Conservation (phyloP, 1,140 invertebrate species). For the Popillia japonica region DNA sequence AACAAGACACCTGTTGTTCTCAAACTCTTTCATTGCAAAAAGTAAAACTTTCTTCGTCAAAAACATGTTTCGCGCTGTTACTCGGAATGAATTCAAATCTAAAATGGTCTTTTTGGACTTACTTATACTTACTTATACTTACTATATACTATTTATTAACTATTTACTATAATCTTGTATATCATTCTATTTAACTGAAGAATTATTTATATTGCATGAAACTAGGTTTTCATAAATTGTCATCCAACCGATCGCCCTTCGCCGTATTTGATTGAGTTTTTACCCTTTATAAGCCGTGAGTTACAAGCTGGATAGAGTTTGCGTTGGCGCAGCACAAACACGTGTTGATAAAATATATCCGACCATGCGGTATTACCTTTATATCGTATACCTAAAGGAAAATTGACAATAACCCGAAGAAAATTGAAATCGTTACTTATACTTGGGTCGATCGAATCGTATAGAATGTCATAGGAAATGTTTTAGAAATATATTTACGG, state of each 20-base stretch:
- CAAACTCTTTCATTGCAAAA: background rate
- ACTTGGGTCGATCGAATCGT: background rate
- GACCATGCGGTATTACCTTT: background rate
- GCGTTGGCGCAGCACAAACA: conserved; percentile 1
- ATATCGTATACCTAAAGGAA: conserved; percentile 20
- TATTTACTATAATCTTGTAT: too few species aligned
- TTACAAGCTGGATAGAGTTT: conserved; percentile 1
- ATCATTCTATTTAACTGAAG: too few species aligned
- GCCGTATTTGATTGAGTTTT: background rate
- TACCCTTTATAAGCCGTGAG: background rate
- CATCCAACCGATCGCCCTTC: background rate
- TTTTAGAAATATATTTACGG: background rate
- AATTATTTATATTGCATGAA: too few species aligned
- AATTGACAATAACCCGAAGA: conserved; percentile 30
- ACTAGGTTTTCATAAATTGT: background rate
- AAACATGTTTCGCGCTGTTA: too few species aligned
- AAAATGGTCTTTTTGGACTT: too few species aligned
- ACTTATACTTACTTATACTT: too few species aligned
- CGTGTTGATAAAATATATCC: conserved; percentile 18
- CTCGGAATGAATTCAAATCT: too few species aligned
- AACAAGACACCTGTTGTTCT: conserved; percentile 6
- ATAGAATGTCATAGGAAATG: background rate
- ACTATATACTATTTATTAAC: too few species aligned
- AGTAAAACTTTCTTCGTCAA: background rate
- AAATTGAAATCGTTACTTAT: conserved; percentile 32